Evolutionary conservation across 64 coral and sea anemone genomes (phyloP).

Genomic region (Platygyra sinensis): DNA sequence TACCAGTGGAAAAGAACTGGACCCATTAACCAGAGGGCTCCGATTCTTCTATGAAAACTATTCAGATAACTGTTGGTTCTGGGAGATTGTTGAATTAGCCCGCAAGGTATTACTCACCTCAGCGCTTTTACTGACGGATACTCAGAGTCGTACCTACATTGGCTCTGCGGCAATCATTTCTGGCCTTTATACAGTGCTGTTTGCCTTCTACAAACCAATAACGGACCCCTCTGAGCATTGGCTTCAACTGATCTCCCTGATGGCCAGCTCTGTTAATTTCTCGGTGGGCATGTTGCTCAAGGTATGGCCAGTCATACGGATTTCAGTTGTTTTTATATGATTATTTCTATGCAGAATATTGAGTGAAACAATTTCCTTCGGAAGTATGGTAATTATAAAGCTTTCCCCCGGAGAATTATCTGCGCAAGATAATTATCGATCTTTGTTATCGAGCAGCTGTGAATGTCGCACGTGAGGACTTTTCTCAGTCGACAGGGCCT

Average conservation of each 20-base stretch:
- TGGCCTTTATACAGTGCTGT: constrained; percentile 51
- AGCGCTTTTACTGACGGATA: constrained; percentile 9
- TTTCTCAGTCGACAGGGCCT: too few relatives aligned
- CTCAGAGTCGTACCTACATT: constrained; percentile 49
- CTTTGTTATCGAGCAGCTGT: too few relatives aligned
- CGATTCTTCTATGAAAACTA: constrained; percentile 53
- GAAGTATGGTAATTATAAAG: too few relatives aligned
- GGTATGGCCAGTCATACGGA: not conserved
- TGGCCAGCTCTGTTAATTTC: constrained; percentile 49
- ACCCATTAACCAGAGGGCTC: constrained; percentile 1
- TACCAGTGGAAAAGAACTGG: not conserved
- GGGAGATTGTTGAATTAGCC: constrained; percentile 58
- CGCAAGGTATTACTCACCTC: constrained; percentile 65
- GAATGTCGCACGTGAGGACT: too few relatives aligned
- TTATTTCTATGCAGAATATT: too few relatives aligned
- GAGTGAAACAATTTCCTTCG: too few relatives aligned
- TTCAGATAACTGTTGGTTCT: constrained; percentile 56
- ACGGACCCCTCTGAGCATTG: constrained; percentile 51
- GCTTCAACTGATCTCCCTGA: constrained; percentile 52
- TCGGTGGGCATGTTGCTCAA: constrained; percentile 52
- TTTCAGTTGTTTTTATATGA: too few relatives aligned
- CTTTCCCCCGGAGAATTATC: too few relatives aligned
- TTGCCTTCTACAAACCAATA: constrained; percentile 59
- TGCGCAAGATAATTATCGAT: too few relatives aligned
- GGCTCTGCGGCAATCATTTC: constrained; percentile 32